A percentile compares a stretch with the other conserved stretches of the same genome.
phyloP scores from a whole-genome alignment of 2,797 vertebrate genomes.

The Phylloscopus collybita region DNA sequence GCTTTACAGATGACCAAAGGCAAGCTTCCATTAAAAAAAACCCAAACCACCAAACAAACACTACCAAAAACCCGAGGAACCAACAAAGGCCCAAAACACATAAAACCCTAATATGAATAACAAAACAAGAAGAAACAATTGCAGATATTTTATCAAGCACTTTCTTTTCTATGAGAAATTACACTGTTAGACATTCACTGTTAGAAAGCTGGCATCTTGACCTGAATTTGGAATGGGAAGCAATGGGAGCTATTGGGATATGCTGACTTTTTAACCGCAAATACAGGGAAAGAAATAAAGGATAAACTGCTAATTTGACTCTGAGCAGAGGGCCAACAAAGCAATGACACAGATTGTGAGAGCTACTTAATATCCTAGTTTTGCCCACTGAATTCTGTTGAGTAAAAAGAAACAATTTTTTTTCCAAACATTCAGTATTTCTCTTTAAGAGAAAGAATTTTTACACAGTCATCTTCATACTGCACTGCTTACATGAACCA shows the following conservation, averaged over 20 bases:
- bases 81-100: background rate
- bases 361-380: background rate
- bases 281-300: background rate
- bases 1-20: background rate
- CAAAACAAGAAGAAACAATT: background rate
- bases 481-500: background rate
- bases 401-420: background rate
- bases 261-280: background rate
- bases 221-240: background rate
- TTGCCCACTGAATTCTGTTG: background rate
- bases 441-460: background rate
- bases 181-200: background rate
- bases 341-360: background rate
- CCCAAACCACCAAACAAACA: background rate
- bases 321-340: background rate
- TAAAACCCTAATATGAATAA: background rate
- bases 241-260: background rate
- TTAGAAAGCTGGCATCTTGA: background rate
- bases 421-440: background rate
- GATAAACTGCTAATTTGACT: background rate
- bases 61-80: background rate
- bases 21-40: background rate
- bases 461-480: background rate
- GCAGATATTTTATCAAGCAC: background rate
- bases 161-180: background rate